These are phyloP conservation scores for Trichogramma dendrolimi DNA, from an alignment of 2,888 invertebrate genomes.

Conservation along the genomic window DNA sequence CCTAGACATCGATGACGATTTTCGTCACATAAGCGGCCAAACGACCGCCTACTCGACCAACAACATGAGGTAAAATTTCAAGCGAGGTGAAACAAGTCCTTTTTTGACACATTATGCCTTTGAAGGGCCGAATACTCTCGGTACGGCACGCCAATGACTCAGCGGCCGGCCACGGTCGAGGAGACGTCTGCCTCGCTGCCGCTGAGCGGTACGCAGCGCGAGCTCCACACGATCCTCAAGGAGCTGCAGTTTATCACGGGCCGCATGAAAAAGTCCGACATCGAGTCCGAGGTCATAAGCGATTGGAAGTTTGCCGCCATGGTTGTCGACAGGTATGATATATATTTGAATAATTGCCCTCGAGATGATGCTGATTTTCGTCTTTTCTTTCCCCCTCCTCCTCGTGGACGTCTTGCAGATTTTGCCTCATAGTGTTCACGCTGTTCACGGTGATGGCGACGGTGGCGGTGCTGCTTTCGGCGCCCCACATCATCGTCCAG, in stretches of 20 bases:
- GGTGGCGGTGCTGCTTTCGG: constrained; percentile 83
- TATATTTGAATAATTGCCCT: neutral
- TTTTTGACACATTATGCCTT: neutral
- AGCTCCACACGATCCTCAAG: constrained; percentile 83
- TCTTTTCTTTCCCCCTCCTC: neutral
- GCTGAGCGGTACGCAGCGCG: constrained; percentile 71
- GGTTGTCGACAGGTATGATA: constrained; percentile 82
- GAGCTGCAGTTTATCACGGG: constrained; percentile 93
- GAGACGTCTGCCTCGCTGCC: constrained; percentile 55
- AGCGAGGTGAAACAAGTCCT: neutral
- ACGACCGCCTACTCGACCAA: constrained; percentile 37
- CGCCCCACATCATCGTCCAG: constrained; percentile 93
- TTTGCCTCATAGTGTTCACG: constrained; percentile 93
- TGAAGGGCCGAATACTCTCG: neutral
- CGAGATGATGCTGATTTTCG: neutral
- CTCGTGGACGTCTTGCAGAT: constrained; percentile 55
- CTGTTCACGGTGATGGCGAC: constrained; percentile 91
- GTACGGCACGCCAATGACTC: constrained; percentile 45
- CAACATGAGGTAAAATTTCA: constrained; percentile 39
- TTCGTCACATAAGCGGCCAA: constrained; percentile 65
- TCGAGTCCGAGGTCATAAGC: constrained; percentile 86
- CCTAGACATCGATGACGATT: constrained; percentile 92
- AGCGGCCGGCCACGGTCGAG: constrained; percentile 74
- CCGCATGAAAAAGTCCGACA: constrained; percentile 90
- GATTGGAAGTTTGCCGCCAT: constrained; percentile 99